These are phyloP conservation scores for Parnassius glacialis DNA, from an alignment of 2,888 invertebrate genomes.

Conservation along the genomic window DNA sequence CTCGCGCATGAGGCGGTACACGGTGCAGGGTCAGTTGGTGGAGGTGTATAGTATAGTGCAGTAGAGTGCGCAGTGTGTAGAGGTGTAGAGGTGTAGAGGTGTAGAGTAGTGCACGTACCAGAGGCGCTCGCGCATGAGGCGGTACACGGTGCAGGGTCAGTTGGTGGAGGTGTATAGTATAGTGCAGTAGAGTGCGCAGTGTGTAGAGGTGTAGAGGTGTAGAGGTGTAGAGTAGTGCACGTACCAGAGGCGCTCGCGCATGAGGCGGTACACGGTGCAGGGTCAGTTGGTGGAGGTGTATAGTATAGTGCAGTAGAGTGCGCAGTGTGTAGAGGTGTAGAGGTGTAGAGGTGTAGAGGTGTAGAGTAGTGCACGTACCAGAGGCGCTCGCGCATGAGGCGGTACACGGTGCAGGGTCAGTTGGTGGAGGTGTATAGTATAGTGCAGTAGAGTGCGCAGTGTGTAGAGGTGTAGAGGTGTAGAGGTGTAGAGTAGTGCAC, in stretches of 20 bases:
- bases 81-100: too few species aligned
- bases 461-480: too few species aligned
- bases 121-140: constrained; percentile 90
- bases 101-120: constrained; percentile 78
- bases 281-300: constrained; percentile 94
- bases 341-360: too few species aligned
- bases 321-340: constrained; percentile 47
- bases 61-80: constrained; percentile 77
- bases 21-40: constrained; percentile 97
- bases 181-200: constrained; percentile 82
- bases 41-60: constrained; percentile 86
- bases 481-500: constrained; percentile 39
- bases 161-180: constrained; percentile 85
- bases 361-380: constrained; percentile 78
- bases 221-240: constrained; percentile 39
- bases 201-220: too few species aligned
- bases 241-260: constrained; percentile 90
- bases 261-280: constrained; percentile 95
- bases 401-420: constrained; percentile 97
- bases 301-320: constrained; percentile 86
- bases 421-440: constrained; percentile 84
- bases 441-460: constrained; percentile 82
- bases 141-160: constrained; percentile 97
- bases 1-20: constrained; percentile 94
- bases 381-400: constrained; percentile 90